Evolutionary conservation across 2,888 invertebrate species (phyloP).

Genomic region (Lobophora halterata): DNA sequence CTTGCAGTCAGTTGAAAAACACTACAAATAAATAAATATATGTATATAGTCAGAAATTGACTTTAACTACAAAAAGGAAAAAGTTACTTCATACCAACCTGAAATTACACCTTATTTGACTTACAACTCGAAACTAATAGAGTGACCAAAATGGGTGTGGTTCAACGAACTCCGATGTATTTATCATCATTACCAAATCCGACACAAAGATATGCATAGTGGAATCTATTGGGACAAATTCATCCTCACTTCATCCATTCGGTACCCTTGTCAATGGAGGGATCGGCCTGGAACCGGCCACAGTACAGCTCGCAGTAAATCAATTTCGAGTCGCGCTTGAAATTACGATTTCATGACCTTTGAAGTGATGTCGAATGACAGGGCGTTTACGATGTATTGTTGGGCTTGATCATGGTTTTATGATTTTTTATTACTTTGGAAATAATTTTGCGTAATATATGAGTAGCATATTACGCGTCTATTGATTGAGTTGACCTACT

Average conservation of each 20-base stretch:
- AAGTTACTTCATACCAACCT: no score
- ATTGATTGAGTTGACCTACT: no score
- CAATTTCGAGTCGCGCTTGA: slow-evolving; percentile 25
- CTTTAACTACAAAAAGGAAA: no score
- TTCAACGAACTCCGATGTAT: slow-evolving; percentile 24
- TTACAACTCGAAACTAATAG: no score
- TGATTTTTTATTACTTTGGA: no score
- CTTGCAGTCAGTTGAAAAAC: no score
- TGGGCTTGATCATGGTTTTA: slow-evolving; percentile 5
- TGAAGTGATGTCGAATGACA: slow-evolving; percentile 21
- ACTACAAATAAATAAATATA: no score
- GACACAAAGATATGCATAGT: slow-evolving; percentile 31
- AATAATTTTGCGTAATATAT: no score
- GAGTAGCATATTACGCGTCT: no score
- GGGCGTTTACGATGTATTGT: slow-evolving; percentile 17
- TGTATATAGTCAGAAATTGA: no score
- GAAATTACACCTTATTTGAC: no score
- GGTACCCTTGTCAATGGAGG: slow-evolving; percentile 32
- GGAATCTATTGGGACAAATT: slow-evolving; percentile 34
- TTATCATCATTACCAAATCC: slow-evolving; percentile 32
- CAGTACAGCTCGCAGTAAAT: slow-evolving; percentile 29
- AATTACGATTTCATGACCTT: slow-evolving; percentile 31
- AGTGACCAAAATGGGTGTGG: no score
- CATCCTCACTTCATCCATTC: slow-evolving; percentile 30
- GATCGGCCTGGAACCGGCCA: slow-evolving; percentile 20